Evolutionary conservation across 2,888 invertebrate genomes (phyloP).

Genomic region (Sthenelais limicola): DNA sequence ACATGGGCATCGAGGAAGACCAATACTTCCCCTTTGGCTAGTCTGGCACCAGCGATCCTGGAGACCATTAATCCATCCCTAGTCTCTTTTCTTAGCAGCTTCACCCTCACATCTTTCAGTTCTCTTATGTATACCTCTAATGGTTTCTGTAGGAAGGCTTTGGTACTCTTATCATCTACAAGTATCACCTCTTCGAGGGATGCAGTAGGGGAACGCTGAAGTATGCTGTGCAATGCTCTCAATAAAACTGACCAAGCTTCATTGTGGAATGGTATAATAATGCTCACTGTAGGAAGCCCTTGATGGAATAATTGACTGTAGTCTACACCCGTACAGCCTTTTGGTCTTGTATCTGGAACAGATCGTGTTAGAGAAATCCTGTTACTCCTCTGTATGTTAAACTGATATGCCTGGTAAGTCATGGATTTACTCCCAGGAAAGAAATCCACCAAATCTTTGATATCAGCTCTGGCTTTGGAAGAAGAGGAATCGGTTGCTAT

Average conservation of each 20-base stretch:
- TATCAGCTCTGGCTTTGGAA: no score
- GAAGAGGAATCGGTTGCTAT: no score
- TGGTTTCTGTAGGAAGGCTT: conserved; percentile 42
- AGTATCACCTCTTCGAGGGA: conserved; percentile 48
- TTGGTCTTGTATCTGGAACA: conserved; percentile 45
- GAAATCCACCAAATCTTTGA: no score
- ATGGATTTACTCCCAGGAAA: no score
- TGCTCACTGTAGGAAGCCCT: conserved; percentile 46
- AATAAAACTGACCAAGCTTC: conserved; percentile 52
- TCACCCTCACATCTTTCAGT: conserved; percentile 4
- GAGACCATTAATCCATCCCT: conserved; percentile 41
- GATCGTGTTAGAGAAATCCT: conserved; percentile 37
- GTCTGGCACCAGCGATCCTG: conserved; percentile 33
- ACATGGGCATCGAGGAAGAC: conserved; percentile 52
- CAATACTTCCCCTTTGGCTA: conserved; percentile 43
- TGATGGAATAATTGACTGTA: no score
- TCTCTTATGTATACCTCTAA: conserved; percentile 38
- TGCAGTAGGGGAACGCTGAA: conserved; percentile 42
- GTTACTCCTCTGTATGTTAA: conserved; percentile 46
- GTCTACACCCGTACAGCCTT: conserved; percentile 19
- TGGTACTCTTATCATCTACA: conserved; percentile 49
- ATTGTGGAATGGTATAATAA: conserved; percentile 52
- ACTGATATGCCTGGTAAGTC: conserved; percentile 39
- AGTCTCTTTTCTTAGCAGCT: conserved; percentile 7
- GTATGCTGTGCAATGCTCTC: conserved; percentile 46